Evolutionary conservation across 2,888 invertebrate species (phyloP).

Genomic region (Rhamnusium bicolor): DNA sequence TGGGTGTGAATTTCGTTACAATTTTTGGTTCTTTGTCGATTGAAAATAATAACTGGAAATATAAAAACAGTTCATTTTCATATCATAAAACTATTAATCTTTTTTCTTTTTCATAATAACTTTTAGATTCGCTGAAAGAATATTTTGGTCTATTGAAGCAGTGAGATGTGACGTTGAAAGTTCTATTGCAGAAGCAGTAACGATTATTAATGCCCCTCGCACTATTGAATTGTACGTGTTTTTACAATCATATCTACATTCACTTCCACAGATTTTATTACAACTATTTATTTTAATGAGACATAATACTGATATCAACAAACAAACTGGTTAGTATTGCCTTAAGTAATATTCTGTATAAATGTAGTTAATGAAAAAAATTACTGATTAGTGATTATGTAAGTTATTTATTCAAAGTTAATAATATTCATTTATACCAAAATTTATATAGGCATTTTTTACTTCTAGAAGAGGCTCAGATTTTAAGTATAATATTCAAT

Average conservation of each 20-base stretch:
- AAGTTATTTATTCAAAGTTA: too few species aligned
- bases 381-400: too few species aligned
- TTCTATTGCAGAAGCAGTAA: conserved; percentile 76
- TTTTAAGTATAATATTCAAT: conserved; percentile 79
- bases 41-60: too few species aligned
- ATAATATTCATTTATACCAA: too few species aligned
- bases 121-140: conserved; percentile 79
- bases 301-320: conserved; percentile 73
- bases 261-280: conserved; percentile 81
- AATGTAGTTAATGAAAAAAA: background rate
- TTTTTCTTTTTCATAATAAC: too few species aligned
- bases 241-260: conserved; percentile 84
- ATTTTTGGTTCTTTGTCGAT: too few species aligned
- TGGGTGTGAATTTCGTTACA: too few species aligned
- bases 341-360: background rate
- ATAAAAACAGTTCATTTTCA: too few species aligned
- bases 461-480: conserved; percentile 78
- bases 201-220: conserved; percentile 76
- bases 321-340: conserved; percentile 76
- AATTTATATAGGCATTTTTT: background rate
- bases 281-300: conserved; percentile 79
- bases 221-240: conserved; percentile 85
- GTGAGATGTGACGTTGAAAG: conserved; percentile 76
- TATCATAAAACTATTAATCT: too few species aligned
- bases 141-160: conserved; percentile 86